Conservation (phyloP, 2,113 vertebrate genomes). For the Cyanistes caeruleus region DNA sequence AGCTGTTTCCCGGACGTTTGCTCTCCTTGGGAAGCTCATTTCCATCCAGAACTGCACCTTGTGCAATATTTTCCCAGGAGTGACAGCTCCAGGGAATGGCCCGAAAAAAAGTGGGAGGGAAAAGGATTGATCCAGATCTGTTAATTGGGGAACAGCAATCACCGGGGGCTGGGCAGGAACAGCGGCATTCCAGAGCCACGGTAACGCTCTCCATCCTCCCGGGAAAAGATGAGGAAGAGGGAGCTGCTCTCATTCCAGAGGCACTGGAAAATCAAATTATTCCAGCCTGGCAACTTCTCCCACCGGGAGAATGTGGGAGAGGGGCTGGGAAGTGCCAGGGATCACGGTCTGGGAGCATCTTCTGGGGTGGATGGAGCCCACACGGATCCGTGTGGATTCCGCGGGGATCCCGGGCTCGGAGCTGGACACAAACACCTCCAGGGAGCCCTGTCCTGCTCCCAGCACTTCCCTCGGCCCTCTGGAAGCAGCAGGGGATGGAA, state of each 20-base stretch:
- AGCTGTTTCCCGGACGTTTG: background rate
- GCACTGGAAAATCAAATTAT: background rate
- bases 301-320: background rate
- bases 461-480: background rate
- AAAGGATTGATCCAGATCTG: background rate
- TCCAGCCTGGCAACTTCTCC: background rate
- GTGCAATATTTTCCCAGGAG: background rate
- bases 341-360: background rate
- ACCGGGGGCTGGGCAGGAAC: background rate
- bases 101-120: background rate
- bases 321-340: background rate
- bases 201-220: background rate
- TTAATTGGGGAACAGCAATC: background rate
- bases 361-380: rapidly evolving
- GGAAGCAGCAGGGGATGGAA: background rate
- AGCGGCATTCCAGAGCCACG: background rate
- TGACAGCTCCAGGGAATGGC: background rate
- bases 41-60: constrained; percentile 9
- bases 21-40: constrained; percentile 3
- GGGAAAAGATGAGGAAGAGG: background rate
- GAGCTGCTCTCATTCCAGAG: background rate
- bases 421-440: background rate
- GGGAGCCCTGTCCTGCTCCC: background rate
- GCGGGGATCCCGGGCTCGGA: background rate
- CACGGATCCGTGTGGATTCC: background rate